Conservation (phyloP, 2,888 invertebrate species). For the Lycia hirtaria region DNA sequence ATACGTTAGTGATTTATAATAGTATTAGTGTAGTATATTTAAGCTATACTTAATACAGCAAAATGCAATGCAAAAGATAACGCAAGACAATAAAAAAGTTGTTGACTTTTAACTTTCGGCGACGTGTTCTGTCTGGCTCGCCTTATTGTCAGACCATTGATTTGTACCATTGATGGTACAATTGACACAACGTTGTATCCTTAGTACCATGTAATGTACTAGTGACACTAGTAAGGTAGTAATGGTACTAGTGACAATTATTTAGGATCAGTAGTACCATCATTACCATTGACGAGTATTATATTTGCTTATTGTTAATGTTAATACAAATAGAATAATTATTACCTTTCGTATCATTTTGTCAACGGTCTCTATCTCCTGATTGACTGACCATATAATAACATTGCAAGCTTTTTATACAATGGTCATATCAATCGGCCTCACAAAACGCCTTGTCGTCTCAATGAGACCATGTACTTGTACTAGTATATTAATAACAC, state of each 20-base stretch:
- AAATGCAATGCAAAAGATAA: neutral
- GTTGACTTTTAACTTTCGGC: neutral
- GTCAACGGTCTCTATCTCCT: slow-evolving; percentile 38
- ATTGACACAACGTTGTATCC: no score
- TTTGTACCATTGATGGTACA: no score
- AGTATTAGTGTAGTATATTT: no score
- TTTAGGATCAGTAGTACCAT: no score
- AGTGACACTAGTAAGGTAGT: no score
- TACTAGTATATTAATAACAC: slow-evolving; percentile 6
- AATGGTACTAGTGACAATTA: no score
- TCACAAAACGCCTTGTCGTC: slow-evolving; percentile 43
- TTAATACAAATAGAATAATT: slow-evolving; percentile 1
- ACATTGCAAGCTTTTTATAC: slow-evolving; percentile 61
- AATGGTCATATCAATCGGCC: slow-evolving; percentile 47
- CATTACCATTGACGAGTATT: no score
- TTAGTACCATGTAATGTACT: no score
- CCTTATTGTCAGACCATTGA: no score
- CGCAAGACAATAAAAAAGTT: neutral
- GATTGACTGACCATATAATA: slow-evolving; percentile 54
- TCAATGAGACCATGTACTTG: slow-evolving; percentile 18
- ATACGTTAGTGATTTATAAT: no score
- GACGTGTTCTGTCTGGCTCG: neutral
- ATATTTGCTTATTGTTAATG: no score
- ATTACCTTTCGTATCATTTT: slow-evolving; percentile 57
- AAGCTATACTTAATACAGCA: no score